Evolutionary conservation across 2,888 invertebrate genomes (phyloP).

Genomic region (Lithophane semibrunnea): DNA sequence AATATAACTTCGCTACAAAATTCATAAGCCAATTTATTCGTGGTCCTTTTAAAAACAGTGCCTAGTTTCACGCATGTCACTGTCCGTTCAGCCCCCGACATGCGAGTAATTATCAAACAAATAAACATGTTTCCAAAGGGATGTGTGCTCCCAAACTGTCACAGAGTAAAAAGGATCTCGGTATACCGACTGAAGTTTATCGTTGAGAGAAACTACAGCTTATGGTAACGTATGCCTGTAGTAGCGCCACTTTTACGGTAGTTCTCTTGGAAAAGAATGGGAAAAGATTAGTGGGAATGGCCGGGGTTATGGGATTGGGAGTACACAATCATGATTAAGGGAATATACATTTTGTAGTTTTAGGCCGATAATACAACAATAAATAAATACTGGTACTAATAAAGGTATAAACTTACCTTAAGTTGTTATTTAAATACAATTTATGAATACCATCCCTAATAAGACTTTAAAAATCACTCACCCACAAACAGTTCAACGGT

Average conservation of each 20-base stretch:
- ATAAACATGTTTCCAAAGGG: constrained; percentile 65
- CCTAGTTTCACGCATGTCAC: constrained; percentile 53
- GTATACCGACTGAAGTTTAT: constrained; percentile 59
- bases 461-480: too few relatives aligned
- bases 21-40: constrained; percentile 57
- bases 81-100: constrained; percentile 42
- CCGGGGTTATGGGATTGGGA: constrained; percentile 22
- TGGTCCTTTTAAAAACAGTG: constrained; percentile 30
- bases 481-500: too few relatives aligned
- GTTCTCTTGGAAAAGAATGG: constrained; percentile 50
- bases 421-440: not conserved
- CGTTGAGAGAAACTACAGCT: constrained; percentile 56
- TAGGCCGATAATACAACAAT: not conserved
- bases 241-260: constrained; percentile 24
- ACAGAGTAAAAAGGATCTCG: constrained; percentile 63
- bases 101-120: constrained; percentile 65
- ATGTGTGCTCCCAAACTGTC: constrained; percentile 59
- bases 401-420: too few relatives aligned
- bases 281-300: constrained; percentile 43
- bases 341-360: constrained; percentile 7
- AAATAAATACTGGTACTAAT: too few relatives aligned
- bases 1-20: constrained; percentile 37
- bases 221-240: constrained; percentile 51
- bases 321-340: constrained; percentile 21
- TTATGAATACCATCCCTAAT: not conserved